phyloP scores from a whole-genome alignment of 2,797 vertebrate genomes.

The Hydrocynus forskahlii region DNA sequence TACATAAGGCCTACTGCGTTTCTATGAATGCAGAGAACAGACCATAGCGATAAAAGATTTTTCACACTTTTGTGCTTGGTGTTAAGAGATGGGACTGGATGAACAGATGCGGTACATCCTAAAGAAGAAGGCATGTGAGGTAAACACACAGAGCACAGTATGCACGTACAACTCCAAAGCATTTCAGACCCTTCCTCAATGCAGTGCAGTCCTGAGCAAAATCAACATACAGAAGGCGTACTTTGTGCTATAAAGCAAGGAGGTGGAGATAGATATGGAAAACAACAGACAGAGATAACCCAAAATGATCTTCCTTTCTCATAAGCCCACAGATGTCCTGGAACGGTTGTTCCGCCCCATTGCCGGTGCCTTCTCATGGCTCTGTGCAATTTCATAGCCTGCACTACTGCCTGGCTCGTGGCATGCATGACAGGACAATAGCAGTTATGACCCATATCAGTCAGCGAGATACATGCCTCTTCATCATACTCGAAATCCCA shows the following conservation, averaged over 20 bases:
- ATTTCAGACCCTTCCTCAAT: background rate
- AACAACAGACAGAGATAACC: background rate
- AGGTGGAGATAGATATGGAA: background rate
- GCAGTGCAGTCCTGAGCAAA: background rate
- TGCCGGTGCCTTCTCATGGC: background rate
- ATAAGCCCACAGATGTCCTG: conserved; percentile 24
- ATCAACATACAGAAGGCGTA: background rate
- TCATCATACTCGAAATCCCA: conserved; percentile 33
- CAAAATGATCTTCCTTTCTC: conserved; percentile 27
- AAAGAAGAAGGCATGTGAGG: background rate
- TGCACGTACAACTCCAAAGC: background rate
- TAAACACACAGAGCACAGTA: background rate
- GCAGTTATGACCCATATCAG: conserved; percentile 48
- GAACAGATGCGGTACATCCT: background rate
- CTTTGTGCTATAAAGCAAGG: background rate
- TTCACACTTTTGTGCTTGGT: background rate
- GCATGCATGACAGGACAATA: conserved; percentile 44
- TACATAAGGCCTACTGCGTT: background rate
- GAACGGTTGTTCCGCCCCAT: background rate
- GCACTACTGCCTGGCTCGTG: background rate
- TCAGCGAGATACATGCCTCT: conserved; percentile 42
- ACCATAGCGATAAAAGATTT: too few species aligned
- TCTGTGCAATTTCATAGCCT: conserved; percentile 28
- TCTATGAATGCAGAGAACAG: background rate
- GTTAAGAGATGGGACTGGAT: background rate